These are phyloP conservation scores for Pseudorasbora parva DNA, from an alignment of 2,113 vertebrate genomes.

Conservation along the genomic window DNA sequence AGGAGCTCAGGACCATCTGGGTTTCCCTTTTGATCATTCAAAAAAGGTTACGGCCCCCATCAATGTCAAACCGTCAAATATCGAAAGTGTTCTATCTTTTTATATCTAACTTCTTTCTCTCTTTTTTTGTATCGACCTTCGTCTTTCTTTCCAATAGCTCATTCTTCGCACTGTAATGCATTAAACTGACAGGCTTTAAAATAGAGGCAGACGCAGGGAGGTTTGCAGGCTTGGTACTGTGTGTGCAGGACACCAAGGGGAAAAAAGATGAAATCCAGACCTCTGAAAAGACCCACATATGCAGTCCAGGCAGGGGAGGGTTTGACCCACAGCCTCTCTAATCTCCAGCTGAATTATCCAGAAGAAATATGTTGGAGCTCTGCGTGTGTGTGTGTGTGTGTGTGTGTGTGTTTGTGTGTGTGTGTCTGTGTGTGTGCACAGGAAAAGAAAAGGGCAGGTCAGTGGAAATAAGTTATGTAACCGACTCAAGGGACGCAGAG, in stretches of 20 bases:
- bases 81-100: slow-evolving; percentile 41
- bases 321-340: slow-evolving; percentile 55
- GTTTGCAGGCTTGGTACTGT: slow-evolving; percentile 44
- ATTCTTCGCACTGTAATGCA: slow-evolving; percentile 46
- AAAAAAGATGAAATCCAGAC: slow-evolving; percentile 56
- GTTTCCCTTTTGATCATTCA: slow-evolving; percentile 43
- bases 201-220: slow-evolving; percentile 48
- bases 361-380: slow-evolving; percentile 51
- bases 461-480: slow-evolving; percentile 55
- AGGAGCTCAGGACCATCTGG: slow-evolving; percentile 51
- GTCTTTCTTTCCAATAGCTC: slow-evolving; percentile 40
- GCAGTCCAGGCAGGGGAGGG: slow-evolving; percentile 46
- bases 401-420: slow-evolving; percentile 32
- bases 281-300: slow-evolving; percentile 54
- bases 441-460: slow-evolving; percentile 46
- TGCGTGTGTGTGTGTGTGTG: not conserved
- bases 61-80: slow-evolving; percentile 37
- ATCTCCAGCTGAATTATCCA: slow-evolving; percentile 54
- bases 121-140: slow-evolving; percentile 19
- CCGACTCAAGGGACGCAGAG: slow-evolving; percentile 47
- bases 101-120: not conserved
- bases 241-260: slow-evolving; percentile 43
- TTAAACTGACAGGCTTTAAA: slow-evolving; percentile 52
- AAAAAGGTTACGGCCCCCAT: slow-evolving; percentile 41
- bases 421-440: slow-evolving; percentile 35